A percentile compares a stretch with the other conserved stretches of the same genome.
Conservation (phyloP, 2,797 vertebrate species). For the Diplodus sargus region DNA sequence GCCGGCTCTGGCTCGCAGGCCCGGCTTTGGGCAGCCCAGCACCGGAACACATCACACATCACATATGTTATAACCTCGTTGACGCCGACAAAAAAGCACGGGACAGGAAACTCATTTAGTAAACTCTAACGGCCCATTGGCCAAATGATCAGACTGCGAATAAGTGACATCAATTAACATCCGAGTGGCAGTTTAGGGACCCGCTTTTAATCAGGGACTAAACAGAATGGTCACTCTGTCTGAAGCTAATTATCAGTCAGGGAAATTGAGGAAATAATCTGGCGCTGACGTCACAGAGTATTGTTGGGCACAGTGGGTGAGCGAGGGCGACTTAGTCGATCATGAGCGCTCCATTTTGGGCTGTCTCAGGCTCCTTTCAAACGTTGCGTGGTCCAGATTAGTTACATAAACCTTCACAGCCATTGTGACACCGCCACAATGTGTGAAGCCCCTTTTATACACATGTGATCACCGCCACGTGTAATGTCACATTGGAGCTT, state of each 20-base stretch:
- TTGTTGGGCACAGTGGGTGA: conserved; percentile 47
- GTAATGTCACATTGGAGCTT: conserved; percentile 19
- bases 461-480: conserved; percentile 6
- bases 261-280: conserved; percentile 68
- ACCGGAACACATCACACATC: neutral
- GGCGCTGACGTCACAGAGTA: conserved; percentile 43
- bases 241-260: conserved; percentile 70
- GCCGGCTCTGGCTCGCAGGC: no score
- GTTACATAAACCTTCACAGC: conserved; percentile 29
- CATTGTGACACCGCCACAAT: conserved; percentile 9
- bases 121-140: conserved; percentile 44
- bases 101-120: conserved; percentile 24
- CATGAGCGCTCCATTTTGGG: conserved; percentile 35
- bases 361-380: conserved; percentile 27
- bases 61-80: conserved; percentile 3
- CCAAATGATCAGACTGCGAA: conserved; percentile 56
- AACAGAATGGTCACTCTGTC: conserved; percentile 59
- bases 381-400: conserved; percentile 24
- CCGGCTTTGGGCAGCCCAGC: no score
- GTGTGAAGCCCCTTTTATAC: neutral
- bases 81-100: conserved; percentile 21
- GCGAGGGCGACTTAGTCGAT: conserved; percentile 37
- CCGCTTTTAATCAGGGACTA: conserved; percentile 59
- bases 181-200: conserved; percentile 59
- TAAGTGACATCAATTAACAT: conserved; percentile 77